Conservation (phyloP, 2,113 vertebrate genomes). For the Bufo gargarizans region DNA sequence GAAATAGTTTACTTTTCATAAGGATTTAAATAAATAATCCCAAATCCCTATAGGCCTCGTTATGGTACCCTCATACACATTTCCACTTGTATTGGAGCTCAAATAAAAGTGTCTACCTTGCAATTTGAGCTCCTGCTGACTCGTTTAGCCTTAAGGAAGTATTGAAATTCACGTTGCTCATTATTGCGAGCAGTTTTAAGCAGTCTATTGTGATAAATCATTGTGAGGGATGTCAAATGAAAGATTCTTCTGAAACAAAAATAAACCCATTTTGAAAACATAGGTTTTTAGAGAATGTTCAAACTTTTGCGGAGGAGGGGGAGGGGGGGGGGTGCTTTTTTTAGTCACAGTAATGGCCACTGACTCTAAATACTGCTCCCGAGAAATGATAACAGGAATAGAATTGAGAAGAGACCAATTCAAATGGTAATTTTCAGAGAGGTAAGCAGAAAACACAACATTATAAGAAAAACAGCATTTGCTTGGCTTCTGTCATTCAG, state of each 20-base stretch:
- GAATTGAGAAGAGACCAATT: constrained; percentile 42
- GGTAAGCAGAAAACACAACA: constrained; percentile 28
- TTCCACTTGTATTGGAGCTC: constrained; percentile 68
- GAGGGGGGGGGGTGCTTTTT: neutral
- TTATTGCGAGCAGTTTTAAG: constrained; percentile 69
- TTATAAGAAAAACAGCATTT: constrained; percentile 37
- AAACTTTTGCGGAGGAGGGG: neutral
- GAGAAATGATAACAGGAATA: constrained; percentile 47
- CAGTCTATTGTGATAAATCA: constrained; percentile 69
- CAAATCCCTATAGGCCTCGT: constrained; percentile 71
- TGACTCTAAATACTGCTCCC: constrained; percentile 20
- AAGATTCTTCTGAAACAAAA: constrained; percentile 62
- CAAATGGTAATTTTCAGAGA: constrained; percentile 55
- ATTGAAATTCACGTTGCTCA: constrained; percentile 65
- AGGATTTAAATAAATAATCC: constrained; percentile 70
- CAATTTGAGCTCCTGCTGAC: constrained; percentile 68
- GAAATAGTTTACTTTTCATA: constrained; percentile 67
- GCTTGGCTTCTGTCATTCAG: neutral
- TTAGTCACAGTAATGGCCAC: constrained; percentile 33
- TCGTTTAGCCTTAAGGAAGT: constrained; percentile 69
- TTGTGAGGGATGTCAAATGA: constrained; percentile 66
- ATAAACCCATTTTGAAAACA: constrained; percentile 65
- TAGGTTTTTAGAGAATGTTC: constrained; percentile 41
- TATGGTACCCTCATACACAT: constrained; percentile 73
- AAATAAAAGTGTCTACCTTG: constrained; percentile 63